Evolutionary conservation across 2,797 vertebrate genomes (phyloP), one percentile per base, ranked within the genome.

Genomic region (Enteromius trimaculatus): DNA sequence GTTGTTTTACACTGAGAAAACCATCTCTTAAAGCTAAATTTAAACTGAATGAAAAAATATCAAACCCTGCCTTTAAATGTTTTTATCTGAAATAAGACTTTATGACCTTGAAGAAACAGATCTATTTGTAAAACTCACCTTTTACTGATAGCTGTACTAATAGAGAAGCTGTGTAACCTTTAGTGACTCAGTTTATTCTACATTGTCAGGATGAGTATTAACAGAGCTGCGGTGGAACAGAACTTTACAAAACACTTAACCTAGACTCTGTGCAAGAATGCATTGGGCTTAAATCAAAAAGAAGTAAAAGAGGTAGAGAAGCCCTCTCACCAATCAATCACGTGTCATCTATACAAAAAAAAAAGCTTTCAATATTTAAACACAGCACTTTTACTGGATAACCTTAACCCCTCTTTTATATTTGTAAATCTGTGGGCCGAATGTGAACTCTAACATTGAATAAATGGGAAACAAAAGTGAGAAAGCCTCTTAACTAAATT

Each of bases 191-290:
- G 23, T 74, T 9, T 19, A 80, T 70, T 29, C 44, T 79, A 14
- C 29, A 51, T 51, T 66, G 60, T 79, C 19, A 49, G 44, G 19
- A 55, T 55, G 64, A 69, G 37, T 51, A 69, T 79, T 69, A 49
- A 9, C 4, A 10, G n/a, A 47, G 44, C 16, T 47, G 26, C 47
- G 26, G 26, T 21, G 17, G 29, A 65, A 66, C 58, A 81, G 44
- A 21, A 9, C 21, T 81, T 74, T 39, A 74, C 53, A 74, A 74
- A 75, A 82, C 58, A 82, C 71, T 82, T 62, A 72, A 51, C 58
- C 80, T 47, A 19, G 17, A 68, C 31, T 8, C 2, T 21, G 64
- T 37, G 11, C 37, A 79, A 80, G 23, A n/a, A 62, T 21, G 62
- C 69, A 34, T 81, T 14, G 53, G 65, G 10, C 34, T 66, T 42